These are phyloP conservation scores for Rachycentron canadum DNA, from an alignment of 2,797 vertebrate species.

Conservation along the genomic window DNA sequence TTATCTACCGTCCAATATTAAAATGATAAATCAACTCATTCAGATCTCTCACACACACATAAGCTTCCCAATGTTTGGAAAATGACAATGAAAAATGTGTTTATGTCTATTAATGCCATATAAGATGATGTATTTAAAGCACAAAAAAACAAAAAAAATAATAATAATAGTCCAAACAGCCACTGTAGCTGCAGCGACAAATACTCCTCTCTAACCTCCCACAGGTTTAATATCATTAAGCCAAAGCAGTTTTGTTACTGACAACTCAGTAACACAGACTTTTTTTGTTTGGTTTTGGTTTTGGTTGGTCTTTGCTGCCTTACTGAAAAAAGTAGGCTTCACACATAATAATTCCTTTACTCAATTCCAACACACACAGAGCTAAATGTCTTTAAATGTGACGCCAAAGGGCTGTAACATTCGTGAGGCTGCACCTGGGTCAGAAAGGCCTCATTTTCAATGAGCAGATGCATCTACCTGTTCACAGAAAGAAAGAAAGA, in stretches of 20 bases:
- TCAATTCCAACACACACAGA: background rate
- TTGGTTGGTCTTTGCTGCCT: background rate
- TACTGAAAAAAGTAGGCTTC: background rate
- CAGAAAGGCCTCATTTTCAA: background rate
- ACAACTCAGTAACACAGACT: background rate
- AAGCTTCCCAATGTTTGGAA: slow-evolving; percentile 15
- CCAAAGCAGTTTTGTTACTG: slow-evolving; percentile 1
- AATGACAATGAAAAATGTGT: slow-evolving; percentile 18
- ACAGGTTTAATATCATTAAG: background rate
- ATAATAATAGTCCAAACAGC: background rate
- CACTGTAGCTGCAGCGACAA: background rate
- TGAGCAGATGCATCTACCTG: background rate
- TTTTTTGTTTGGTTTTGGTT: background rate
- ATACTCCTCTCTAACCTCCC: background rate
- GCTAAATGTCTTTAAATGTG: slow-evolving; percentile 5
- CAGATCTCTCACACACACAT: slow-evolving; percentile 2
- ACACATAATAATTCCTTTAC: background rate
- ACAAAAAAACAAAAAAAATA: background rate
- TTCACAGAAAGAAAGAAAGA: background rate
- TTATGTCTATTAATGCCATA: background rate
- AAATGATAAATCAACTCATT: slow-evolving; percentile 22
- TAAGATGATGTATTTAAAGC: background rate
- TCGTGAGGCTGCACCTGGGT: background rate
- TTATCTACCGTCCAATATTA: slow-evolving; percentile 20
- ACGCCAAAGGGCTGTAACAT: background rate